phyloP scores from a whole-genome alignment of 2,797 vertebrate genomes.

The Uromys caudimaculatus region DNA sequence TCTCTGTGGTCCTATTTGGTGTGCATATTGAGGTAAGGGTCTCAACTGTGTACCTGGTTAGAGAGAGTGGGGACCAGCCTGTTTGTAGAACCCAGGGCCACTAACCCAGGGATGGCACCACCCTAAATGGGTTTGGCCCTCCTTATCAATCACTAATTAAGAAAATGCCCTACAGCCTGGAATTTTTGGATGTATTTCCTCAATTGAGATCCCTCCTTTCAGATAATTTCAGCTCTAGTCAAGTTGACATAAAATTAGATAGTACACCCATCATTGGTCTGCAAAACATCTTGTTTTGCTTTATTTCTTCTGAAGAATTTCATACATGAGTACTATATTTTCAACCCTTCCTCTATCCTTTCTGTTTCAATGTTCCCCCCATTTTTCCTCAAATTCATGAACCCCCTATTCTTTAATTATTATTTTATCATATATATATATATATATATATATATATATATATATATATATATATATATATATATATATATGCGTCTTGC shows the following conservation, averaged over 20 bases:
- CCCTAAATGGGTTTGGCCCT: neutral
- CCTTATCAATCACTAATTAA: neutral
- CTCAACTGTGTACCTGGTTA: no score
- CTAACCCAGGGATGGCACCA: no score
- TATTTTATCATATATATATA: neutral
- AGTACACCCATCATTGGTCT: neutral
- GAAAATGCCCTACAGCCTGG: neutral
- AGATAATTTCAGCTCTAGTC: neutral
- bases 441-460: no score
- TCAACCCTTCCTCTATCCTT: neutral
- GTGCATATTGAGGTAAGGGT: no score
- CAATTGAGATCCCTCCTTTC: no score
- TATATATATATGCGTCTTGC: no score
- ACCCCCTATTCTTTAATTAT: neutral
- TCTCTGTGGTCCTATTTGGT: no score
- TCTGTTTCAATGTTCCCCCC: neutral
- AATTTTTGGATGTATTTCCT: neutral
- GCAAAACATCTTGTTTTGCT: neutral
- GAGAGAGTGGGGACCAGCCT: no score
- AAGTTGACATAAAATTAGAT: neutral
- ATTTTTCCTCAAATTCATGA: neutral
- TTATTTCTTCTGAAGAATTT: neutral
- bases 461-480: no score
- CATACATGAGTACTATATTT: neutral
- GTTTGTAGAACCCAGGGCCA: neutral